Percentiles rank a stretch among this genome's conserved stretches.
Conservation (phyloP, 2,888 invertebrate species). For the Tachina fera region DNA sequence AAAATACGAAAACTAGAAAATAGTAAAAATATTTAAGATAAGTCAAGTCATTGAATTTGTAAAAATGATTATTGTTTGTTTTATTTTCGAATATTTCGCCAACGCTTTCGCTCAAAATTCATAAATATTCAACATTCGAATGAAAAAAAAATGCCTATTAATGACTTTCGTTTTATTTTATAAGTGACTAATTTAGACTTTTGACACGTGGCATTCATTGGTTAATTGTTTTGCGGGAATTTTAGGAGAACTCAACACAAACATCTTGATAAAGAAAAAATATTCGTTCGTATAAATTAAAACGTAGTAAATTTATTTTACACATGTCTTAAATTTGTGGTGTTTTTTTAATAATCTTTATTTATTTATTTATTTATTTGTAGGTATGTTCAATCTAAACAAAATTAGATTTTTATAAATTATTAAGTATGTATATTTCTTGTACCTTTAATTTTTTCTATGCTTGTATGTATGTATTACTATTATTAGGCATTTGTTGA, state of each 20-base stretch:
- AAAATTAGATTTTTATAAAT: too few species aligned
- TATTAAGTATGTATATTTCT: too few species aligned
- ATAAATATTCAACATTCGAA: not conserved
- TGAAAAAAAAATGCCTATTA: not conserved
- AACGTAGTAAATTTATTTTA: too few species aligned
- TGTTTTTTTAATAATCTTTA: too few species aligned
- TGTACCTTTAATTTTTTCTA: too few species aligned
- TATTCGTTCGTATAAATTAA: too few species aligned
- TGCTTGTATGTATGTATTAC: too few species aligned
- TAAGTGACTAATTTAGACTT: not conserved
- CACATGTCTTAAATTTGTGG: too few species aligned
- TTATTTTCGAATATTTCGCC: not conserved
- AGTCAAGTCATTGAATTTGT: slow-evolving; percentile 52
- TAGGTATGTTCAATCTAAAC: too few species aligned
- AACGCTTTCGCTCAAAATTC: not conserved
- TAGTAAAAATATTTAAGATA: slow-evolving; percentile 30
- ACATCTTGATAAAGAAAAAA: too few species aligned
- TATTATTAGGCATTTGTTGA: too few species aligned
- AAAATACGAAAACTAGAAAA: slow-evolving; percentile 36
- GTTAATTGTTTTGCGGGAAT: not conserved
- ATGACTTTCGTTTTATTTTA: not conserved
- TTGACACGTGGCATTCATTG: slow-evolving; percentile 11
- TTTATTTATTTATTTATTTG: too few species aligned
- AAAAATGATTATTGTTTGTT: slow-evolving; percentile 27
- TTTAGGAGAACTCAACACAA: not conserved